Evolutionary conservation across 1,140 invertebrate species (phyloP).

Genomic region (Ectropis grisescens): DNA sequence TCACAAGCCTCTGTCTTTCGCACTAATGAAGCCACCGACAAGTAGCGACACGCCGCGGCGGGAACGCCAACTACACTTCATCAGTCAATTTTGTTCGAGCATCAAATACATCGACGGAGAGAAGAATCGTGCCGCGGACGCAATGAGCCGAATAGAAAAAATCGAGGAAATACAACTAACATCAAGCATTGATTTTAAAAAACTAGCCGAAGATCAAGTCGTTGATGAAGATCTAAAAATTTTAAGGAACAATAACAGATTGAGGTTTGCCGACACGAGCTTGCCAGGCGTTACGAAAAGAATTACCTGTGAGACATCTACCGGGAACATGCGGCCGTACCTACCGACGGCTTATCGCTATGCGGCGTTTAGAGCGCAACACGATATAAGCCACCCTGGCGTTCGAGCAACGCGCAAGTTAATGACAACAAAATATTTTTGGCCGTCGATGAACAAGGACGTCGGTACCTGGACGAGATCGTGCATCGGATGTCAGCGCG

Average conservation of each 20-base stretch:
- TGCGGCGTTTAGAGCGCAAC: background rate
- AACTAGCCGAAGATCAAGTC: background rate
- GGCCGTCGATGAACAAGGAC: slow-evolving; percentile 15
- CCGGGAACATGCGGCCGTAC: background rate
- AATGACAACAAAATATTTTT: slow-evolving; percentile 4
- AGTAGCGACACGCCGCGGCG: slow-evolving; percentile 2
- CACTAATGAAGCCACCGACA: background rate
- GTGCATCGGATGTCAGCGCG: slow-evolving; percentile 21
- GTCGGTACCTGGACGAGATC: slow-evolving; percentile 23
- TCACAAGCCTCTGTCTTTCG: slow-evolving; percentile 3
- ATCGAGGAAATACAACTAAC: background rate
- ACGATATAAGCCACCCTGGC: slow-evolving; percentile 7
- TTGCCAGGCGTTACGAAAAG: background rate
- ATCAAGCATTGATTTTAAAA: background rate
- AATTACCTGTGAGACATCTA: slow-evolving; percentile 5
- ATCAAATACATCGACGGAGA: slow-evolving; percentile 1
- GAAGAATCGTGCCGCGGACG: slow-evolving; percentile 1
- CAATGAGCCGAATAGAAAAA: slow-evolving; percentile 1
- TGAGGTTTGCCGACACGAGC: too few relatives aligned
- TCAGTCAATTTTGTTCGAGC: slow-evolving; percentile 2
- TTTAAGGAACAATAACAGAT: background rate
- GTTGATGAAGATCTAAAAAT: background rate
- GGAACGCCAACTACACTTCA: background rate
- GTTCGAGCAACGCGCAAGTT: slow-evolving; percentile 1
- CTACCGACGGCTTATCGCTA: slow-evolving; percentile 2